These are phyloP conservation scores for Heterodera filipjevi DNA, from an alignment of 2,888 invertebrate genomes.

Conservation along the genomic window DNA sequence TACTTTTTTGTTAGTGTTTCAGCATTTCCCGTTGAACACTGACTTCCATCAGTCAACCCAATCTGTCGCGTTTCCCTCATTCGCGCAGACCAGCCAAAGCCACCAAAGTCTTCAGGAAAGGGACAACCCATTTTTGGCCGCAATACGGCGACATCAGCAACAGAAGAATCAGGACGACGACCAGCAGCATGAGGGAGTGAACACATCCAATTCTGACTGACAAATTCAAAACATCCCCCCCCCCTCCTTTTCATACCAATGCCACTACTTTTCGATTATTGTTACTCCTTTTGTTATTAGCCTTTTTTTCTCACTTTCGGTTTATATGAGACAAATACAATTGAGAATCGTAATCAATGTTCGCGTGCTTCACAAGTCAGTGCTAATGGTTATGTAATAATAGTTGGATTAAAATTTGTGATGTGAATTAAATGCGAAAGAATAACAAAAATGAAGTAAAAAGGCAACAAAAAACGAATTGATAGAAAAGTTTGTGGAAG, in stretches of 20 bases:
- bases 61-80: constrained; percentile 31
- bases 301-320: background rate
- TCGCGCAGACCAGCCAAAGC: constrained; percentile 36
- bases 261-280: background rate
- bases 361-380: background rate
- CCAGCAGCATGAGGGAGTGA: background rate
- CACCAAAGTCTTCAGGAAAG: constrained; percentile 13
- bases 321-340: background rate
- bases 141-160: background rate
- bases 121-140: constrained; percentile 20
- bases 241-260: background rate
- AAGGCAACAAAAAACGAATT: background rate
- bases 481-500: background rate
- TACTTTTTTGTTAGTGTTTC: no score
- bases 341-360: background rate
- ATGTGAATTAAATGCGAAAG: background rate
- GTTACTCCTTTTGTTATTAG: background rate
- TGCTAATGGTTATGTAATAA: no score
- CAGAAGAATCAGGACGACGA: background rate
- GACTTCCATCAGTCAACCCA: constrained; percentile 18
- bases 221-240: background rate
- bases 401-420: background rate
- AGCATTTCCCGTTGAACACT: background rate
- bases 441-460: background rate
- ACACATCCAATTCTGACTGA: background rate